These are phyloP conservation scores for Acipenser transmontanus DNA, from an alignment of 2,797 vertebrate species.

Conservation along the genomic window DNA sequence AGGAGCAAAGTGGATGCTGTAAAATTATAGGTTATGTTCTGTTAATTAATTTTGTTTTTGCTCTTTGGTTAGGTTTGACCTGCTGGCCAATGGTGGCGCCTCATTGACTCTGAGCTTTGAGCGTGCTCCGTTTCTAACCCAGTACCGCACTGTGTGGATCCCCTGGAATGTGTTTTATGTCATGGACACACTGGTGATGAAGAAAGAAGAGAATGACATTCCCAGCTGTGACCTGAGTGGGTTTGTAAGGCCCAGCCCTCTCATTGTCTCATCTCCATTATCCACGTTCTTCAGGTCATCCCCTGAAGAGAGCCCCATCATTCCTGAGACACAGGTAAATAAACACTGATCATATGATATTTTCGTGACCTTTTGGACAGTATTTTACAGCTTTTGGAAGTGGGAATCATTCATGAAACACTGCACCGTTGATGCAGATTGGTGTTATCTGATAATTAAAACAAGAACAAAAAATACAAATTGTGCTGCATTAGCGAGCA, in stretches of 20 bases:
- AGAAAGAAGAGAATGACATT: slow-evolving; percentile 87
- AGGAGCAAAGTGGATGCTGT: no score
- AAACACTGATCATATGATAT: no score
- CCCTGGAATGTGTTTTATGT: slow-evolving; percentile 94
- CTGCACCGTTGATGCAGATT: no score
- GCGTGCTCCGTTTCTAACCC: slow-evolving; percentile 80
- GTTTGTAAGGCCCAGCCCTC: slow-evolving; percentile 79
- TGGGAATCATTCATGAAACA: no score
- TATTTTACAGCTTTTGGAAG: no score
- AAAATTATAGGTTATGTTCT: no score
- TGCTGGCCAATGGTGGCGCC: slow-evolving; percentile 87
- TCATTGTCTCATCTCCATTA: slow-evolving; percentile 84
- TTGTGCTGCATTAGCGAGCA: not conserved
- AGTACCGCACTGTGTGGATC: slow-evolving; percentile 88
- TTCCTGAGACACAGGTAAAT: slow-evolving; percentile 95
- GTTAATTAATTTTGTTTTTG: no score
- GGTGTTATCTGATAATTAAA: no score
- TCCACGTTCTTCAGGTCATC: slow-evolving; percentile 90
- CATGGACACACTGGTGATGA: slow-evolving; percentile 96
- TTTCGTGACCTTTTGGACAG: no score
- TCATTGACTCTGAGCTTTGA: slow-evolving; percentile 86
- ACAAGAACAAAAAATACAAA: no score
- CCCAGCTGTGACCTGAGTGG: slow-evolving; percentile 91
- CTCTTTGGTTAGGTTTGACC: slow-evolving; percentile 81
- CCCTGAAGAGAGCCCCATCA: slow-evolving; percentile 85